Conservation (phyloP, 1,140 invertebrate species). For the Monochamus saltuarius region DNA sequence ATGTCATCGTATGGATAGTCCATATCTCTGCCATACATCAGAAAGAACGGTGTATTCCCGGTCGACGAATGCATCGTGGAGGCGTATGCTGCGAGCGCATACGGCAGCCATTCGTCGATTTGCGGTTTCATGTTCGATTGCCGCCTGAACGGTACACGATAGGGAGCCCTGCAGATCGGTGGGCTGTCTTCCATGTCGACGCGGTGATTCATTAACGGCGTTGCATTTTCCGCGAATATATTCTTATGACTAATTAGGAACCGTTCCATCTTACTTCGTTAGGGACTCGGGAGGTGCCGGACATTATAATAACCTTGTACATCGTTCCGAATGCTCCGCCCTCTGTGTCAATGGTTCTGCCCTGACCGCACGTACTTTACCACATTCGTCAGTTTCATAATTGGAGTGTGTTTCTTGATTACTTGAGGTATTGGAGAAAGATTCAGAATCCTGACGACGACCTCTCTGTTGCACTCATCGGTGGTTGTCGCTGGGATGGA, state of each 20-base stretch:
- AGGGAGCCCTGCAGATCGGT: background rate
- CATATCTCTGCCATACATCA: conserved; percentile 31
- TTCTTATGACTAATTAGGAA: background rate
- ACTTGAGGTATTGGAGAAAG: too few species aligned
- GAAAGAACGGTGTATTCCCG: conserved; percentile 31
- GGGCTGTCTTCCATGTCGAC: conserved; percentile 16
- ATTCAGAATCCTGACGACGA: too few species aligned
- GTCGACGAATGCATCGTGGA: conserved; percentile 42
- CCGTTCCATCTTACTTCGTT: background rate
- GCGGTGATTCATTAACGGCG: conserved; percentile 17
- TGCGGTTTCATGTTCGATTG: conserved; percentile 5
- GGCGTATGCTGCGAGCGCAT: conserved; percentile 26
- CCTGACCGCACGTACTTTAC: too few species aligned
- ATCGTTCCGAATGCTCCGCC: too few species aligned
- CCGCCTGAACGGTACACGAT: too few species aligned
- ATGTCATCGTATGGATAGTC: conserved; percentile 29
- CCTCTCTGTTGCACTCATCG: too few species aligned
- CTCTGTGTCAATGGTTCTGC: too few species aligned
- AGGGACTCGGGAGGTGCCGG: too few species aligned
- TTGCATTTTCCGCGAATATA: conserved; percentile 3
- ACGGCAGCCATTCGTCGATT: conserved; percentile 35
- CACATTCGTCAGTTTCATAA: too few species aligned
- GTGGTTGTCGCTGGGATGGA: background rate
- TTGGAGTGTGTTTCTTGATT: too few species aligned
- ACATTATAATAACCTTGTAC: too few species aligned